Evolutionary conservation across 2,797 vertebrate genomes (phyloP).

Genomic region (Chanos chanos): DNA sequence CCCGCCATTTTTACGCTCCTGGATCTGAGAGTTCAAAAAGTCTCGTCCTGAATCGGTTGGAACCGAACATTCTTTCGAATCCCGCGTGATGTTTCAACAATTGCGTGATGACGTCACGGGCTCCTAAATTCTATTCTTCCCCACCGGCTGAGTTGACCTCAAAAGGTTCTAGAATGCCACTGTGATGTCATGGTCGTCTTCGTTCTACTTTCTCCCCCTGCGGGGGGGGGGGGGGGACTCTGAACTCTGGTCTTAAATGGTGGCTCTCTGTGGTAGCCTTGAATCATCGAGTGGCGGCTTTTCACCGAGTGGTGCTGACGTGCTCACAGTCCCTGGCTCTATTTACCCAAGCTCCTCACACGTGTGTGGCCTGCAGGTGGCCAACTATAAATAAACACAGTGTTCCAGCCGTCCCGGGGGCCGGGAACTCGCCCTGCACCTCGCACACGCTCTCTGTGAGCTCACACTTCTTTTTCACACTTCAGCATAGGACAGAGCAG

Average conservation of each 20-base stretch:
- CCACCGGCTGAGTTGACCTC: neutral
- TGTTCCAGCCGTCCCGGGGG: slow-evolving; percentile 32
- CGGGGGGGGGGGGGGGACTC: neutral
- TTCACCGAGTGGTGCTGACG: slow-evolving; percentile 16
- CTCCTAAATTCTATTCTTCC: no score
- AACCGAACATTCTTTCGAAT: no score
- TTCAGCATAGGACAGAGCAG: no score
- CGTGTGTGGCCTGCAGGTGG: slow-evolving; percentile 57
- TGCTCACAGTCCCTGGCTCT: slow-evolving; percentile 34
- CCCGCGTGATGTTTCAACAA: no score
- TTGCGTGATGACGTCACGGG: no score
- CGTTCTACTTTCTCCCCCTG: no score
- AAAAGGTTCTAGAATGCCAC: no score
- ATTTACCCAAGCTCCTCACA: slow-evolving; percentile 54
- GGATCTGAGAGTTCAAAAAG: no score
- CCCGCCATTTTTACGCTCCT: no score
- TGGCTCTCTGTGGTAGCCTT: slow-evolving; percentile 25
- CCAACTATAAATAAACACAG: slow-evolving; percentile 57
- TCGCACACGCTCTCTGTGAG: slow-evolving; percentile 23
- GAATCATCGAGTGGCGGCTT: neutral
- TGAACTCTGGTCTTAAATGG: slow-evolving; percentile 5
- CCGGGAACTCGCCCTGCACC: slow-evolving; percentile 3
- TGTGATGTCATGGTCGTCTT: no score
- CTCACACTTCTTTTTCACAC: slow-evolving; percentile 11
- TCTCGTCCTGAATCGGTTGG: no score